Conservation (phyloP, 2,888 invertebrate species). For the Sinelater perroti region DNA sequence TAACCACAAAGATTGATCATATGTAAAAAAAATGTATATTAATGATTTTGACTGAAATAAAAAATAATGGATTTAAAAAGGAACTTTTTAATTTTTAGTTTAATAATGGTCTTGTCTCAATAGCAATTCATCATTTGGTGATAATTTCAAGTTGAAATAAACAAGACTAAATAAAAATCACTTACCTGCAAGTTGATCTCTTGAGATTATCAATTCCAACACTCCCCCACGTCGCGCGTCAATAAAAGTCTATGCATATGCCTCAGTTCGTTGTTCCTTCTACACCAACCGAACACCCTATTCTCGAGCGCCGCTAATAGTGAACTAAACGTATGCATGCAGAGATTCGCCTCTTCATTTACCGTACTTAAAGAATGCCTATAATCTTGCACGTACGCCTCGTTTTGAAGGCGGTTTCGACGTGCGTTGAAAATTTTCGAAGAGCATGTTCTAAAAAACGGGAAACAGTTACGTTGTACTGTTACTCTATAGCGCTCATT, state of each 20-base stretch:
- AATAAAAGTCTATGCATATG: too few species aligned
- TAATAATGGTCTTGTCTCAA: too few species aligned
- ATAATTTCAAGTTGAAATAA: too few species aligned
- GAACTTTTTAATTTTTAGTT: too few species aligned
- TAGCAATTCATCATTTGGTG: too few species aligned
- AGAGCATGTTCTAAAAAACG: constrained; percentile 37
- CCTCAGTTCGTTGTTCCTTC: too few species aligned
- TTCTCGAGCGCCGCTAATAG: constrained; percentile 26
- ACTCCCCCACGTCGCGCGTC: neutral
- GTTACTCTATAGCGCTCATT: constrained; percentile 25
- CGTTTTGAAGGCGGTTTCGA: constrained; percentile 43
- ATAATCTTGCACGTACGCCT: constrained; percentile 14
- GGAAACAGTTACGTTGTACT: constrained; percentile 41
- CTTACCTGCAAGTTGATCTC: neutral
- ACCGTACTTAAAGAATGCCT: constrained; percentile 21
- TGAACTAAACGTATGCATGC: constrained; percentile 15
- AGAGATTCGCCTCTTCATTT: constrained; percentile 22
- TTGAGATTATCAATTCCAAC: neutral
- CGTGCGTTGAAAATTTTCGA: constrained; percentile 48
- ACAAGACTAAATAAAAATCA: too few species aligned
- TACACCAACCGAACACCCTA: constrained; percentile 21
- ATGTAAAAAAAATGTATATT: too few species aligned
- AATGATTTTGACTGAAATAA: too few species aligned
- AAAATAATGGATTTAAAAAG: too few species aligned
- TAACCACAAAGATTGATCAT: too few species aligned